phyloP scores from a whole-genome alignment of 1,140 invertebrate species.

The Drosophila triauraria region DNA sequence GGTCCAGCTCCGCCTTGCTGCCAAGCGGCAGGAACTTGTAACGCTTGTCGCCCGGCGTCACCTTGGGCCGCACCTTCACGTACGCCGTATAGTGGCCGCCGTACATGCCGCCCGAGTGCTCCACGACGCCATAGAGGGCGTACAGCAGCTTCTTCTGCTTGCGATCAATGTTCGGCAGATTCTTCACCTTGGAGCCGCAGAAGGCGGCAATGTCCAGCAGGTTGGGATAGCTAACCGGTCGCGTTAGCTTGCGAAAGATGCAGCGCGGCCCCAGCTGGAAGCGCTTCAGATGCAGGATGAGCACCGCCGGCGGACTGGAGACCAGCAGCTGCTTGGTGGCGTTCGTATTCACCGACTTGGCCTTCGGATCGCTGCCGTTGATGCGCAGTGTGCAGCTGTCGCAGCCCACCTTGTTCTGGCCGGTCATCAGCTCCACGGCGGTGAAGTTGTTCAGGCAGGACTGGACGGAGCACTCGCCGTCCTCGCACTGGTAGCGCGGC shows the following conservation, averaged over 20 bases:
- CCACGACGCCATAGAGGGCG: conserved; percentile 97
- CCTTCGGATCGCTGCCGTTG: conserved; percentile 87
- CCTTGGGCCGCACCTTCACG: conserved; percentile 89
- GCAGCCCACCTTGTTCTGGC: conserved; percentile 96
- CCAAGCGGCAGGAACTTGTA: conserved; percentile 90
- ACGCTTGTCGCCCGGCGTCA: conserved; percentile 87
- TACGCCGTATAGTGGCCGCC: conserved; percentile 99
- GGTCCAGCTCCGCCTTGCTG: conserved; percentile 85
- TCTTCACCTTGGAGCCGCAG: conserved; percentile 92
- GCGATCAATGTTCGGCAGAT: conserved; percentile 87
- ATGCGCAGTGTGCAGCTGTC: conserved; percentile 93
- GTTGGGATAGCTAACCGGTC: conserved; percentile 94
- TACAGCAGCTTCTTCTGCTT: conserved; percentile 92
- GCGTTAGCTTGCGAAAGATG: conserved; percentile 91
- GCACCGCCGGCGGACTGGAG: conserved; percentile 94
- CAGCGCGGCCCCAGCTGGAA: conserved; percentile 90
- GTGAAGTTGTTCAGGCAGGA: conserved; percentile 97
- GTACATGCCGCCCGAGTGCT: conserved; percentile 95
- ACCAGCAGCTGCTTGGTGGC: conserved; percentile 97
- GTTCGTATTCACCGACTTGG: conserved; percentile 93
- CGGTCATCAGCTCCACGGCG: conserved; percentile 93
- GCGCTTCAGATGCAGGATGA: conserved; percentile 97
- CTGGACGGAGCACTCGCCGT: conserved; percentile 92
- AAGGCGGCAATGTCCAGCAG: conserved; percentile 95
- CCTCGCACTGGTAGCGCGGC: conserved; percentile 89